A percentile compares a stretch with the other conserved stretches of the same genome.
Conservation (phyloP, 1,140 invertebrate species). For the Ips typographus region DNA sequence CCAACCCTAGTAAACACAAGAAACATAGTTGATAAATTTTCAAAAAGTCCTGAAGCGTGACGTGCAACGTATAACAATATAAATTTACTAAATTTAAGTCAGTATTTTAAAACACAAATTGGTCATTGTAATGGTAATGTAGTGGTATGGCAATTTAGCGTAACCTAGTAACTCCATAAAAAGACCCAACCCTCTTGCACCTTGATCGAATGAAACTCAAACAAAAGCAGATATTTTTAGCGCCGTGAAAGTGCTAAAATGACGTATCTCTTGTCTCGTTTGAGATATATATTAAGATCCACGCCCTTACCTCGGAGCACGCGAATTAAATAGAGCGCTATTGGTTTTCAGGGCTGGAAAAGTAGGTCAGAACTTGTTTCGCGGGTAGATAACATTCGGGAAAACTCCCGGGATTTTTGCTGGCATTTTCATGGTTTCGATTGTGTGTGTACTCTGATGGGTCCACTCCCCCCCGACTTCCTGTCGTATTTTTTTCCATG, state of each 20-base stretch:
- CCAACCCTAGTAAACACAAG: too few relatives aligned
- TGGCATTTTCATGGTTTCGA: not conserved
- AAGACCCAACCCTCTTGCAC: not conserved
- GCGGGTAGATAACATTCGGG: not conserved
- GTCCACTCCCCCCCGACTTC: not conserved
- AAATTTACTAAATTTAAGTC: too few relatives aligned
- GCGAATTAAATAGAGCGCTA: conserved; percentile 5
- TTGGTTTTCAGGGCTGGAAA: conserved; percentile 1
- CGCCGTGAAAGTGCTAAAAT: not conserved
- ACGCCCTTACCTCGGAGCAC: not conserved
- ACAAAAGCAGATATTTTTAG: not conserved
- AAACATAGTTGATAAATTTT: too few relatives aligned
- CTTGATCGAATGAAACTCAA: not conserved
- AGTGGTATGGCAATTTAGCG: too few relatives aligned
- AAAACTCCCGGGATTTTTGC: not conserved
- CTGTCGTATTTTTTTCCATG: not conserved
- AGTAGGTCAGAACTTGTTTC: conserved; percentile 3
- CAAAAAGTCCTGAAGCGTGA: too few relatives aligned
- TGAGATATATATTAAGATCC: not conserved
- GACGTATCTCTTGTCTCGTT: not conserved
- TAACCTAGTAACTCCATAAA: not conserved
- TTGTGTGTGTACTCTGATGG: not conserved
- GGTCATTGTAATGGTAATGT: too few relatives aligned
- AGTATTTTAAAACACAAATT: too few relatives aligned
- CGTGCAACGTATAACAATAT: too few relatives aligned